Evolutionary conservation across 92 coral and sea anemone species (phyloP).

Genomic region (Epizoanthus illoricatus): DNA sequence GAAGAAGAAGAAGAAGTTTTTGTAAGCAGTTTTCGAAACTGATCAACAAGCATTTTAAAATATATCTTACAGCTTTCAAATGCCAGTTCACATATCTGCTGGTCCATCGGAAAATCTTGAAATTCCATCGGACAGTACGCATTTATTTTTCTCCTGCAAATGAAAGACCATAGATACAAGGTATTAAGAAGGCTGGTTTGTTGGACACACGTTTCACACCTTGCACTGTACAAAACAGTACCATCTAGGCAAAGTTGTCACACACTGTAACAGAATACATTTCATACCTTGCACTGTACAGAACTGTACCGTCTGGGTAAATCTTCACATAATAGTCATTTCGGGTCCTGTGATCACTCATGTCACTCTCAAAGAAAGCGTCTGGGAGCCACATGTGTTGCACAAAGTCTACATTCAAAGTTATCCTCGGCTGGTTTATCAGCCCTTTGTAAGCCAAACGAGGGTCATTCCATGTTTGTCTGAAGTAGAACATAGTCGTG

Average conservation of each 20-base stretch:
- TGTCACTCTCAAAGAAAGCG: slow-evolving; percentile 74
- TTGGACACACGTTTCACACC: slow-evolving; percentile 19
- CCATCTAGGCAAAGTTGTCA: neutral
- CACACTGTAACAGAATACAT: neutral
- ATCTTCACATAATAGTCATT: slow-evolving; percentile 58
- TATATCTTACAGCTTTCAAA: slow-evolving; percentile 82
- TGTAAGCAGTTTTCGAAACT: too few relatives aligned
- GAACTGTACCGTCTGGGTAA: slow-evolving; percentile 48
- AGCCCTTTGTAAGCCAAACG: slow-evolving; percentile 54
- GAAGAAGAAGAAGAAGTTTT: too few relatives aligned
- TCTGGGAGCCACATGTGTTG: slow-evolving; percentile 73
- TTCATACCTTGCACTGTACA: slow-evolving; percentile 56
- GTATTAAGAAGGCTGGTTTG: neutral
- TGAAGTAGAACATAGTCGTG: slow-evolving; percentile 72
- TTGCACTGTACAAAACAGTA: neutral
- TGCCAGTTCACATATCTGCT: slow-evolving; percentile 58
- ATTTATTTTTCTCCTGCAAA: slow-evolving; percentile 70
- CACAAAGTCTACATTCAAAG: slow-evolving; percentile 53
- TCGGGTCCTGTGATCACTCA: slow-evolving; percentile 60
- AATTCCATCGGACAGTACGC: slow-evolving; percentile 83
- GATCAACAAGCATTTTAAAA: too few relatives aligned
- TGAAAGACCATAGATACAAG: neutral
- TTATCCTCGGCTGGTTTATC: slow-evolving; percentile 49
- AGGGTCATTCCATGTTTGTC: slow-evolving; percentile 75
- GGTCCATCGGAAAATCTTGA: slow-evolving; percentile 78